Conservation (phyloP, 2,888 invertebrate genomes). For the Ptilodon capucinus region DNA sequence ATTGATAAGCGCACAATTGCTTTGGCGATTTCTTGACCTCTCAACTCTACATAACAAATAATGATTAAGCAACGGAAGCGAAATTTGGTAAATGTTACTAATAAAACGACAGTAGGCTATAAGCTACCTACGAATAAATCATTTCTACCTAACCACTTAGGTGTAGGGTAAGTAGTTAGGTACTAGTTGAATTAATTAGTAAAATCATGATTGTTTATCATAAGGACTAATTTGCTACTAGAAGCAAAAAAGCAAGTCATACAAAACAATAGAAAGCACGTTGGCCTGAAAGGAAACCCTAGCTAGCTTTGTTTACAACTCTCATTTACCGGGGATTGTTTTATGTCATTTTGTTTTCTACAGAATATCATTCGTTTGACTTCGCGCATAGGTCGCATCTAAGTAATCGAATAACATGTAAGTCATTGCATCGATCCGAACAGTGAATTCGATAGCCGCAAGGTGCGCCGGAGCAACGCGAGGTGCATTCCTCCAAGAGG, state of each 20-base stretch:
- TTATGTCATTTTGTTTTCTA: not conserved
- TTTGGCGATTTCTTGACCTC: conserved; percentile 27
- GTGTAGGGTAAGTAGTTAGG: no score
- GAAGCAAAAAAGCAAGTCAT: no score
- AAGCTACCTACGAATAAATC: no score
- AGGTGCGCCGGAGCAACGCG: conserved; percentile 73
- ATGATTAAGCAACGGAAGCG: not conserved
- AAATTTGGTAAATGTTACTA: not conserved
- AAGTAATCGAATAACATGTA: not conserved
- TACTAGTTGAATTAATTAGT: no score
- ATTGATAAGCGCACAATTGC: conserved; percentile 29
- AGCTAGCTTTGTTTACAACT: no score
- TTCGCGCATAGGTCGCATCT: not conserved
- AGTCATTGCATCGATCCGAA: conserved; percentile 36
- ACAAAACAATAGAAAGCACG: no score
- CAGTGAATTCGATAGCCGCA: conserved; percentile 60
- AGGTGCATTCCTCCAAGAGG: conserved; percentile 77
- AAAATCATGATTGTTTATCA: no score
- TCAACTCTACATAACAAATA: conserved; percentile 9
- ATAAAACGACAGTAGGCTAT: no score
- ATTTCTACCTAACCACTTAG: no score
- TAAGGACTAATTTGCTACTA: no score
- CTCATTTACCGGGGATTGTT: no score
- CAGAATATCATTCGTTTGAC: not conserved
- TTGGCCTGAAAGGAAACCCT: no score